Percentiles rank a stretch among this genome's conserved stretches.
phyloP scores from a whole-genome alignment of 2,888 invertebrate genomes.

The Eristalinus sepulchralis region DNA sequence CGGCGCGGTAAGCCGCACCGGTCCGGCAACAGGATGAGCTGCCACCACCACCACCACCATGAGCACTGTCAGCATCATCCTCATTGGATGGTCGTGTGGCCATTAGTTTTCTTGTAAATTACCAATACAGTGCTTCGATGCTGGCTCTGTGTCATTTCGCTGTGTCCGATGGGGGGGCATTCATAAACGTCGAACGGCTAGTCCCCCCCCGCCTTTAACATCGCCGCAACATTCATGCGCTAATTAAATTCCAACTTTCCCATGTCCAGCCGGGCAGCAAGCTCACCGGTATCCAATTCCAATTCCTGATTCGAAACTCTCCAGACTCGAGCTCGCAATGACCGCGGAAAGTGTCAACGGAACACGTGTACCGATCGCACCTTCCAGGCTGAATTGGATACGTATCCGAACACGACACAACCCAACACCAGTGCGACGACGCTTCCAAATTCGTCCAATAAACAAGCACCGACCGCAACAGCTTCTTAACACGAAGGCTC shows the following conservation, averaged over 20 bases:
- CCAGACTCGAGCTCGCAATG: constrained; percentile 44
- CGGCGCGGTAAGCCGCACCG: constrained; percentile 23
- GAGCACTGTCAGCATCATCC: background rate
- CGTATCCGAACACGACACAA: constrained; percentile 63
- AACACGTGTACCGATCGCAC: constrained; percentile 69
- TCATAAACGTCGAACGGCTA: background rate
- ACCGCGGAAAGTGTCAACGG: constrained; percentile 64
- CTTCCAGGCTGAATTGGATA: constrained; percentile 31
- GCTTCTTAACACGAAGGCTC: constrained; percentile 63
- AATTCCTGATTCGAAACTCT: constrained; percentile 4
- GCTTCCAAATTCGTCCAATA: constrained; percentile 68
- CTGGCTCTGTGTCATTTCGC: constrained; percentile 49
- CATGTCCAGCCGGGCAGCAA: constrained; percentile 24
- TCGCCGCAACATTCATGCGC: background rate
- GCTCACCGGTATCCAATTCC: constrained; percentile 34
- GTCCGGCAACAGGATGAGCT: constrained; percentile 14
- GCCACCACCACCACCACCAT: constrained; percentile 4
- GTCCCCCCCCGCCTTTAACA: background rate
- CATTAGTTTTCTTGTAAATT: constrained; percentile 63
- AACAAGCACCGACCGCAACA: constrained; percentile 62
- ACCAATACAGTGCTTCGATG: constrained; percentile 39
- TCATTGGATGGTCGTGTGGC: constrained; percentile 42
- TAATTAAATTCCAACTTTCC: constrained; percentile 51
- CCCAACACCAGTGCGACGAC: constrained; percentile 57
- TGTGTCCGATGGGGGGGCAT: constrained; percentile 24